Percentiles rank a stretch among this genome's conserved stretches.
phyloP scores from a whole-genome alignment of 2,888 invertebrate genomes.

The Eristalis arbustorum region DNA sequence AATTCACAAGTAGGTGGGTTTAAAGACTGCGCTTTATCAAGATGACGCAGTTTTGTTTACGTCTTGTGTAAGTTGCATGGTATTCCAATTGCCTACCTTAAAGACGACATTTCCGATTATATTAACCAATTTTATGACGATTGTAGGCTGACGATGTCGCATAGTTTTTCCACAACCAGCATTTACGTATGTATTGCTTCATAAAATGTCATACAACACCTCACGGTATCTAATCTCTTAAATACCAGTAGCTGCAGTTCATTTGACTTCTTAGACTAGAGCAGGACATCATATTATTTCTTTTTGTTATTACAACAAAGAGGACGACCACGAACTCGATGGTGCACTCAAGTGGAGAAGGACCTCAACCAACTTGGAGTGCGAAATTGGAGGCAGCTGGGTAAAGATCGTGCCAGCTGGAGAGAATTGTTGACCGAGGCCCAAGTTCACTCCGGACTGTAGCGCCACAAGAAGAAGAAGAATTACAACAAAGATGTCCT shows the following conservation, averaged over 20 bases:
- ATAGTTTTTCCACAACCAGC: not conserved
- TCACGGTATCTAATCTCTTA: not conserved
- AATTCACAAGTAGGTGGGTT: conserved; percentile 15
- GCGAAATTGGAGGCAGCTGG: too few species aligned
- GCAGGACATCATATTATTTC: too few species aligned
- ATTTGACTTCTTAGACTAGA: too few species aligned
- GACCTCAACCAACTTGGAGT: too few species aligned
- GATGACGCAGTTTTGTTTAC: not conserved
- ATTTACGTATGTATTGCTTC: not conserved
- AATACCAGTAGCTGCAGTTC: not conserved
- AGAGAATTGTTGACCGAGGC: too few species aligned
- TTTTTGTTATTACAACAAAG: too few species aligned
- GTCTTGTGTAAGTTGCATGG: not conserved
- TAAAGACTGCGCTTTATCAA: conserved; percentile 7
- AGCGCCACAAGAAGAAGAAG: too few species aligned
- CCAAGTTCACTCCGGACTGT: too few species aligned
- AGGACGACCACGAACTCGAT: too few species aligned
- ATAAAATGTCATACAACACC: not conserved
- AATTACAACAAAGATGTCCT: too few species aligned
- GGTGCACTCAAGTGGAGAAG: too few species aligned
- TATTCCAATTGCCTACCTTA: not conserved
- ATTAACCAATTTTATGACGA: not conserved
- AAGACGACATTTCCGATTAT: not conserved
- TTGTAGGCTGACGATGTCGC: not conserved
- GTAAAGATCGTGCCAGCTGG: too few species aligned